phyloP scores from a whole-genome alignment of 2,113 vertebrate genomes.

The Cinclus cinclus region DNA sequence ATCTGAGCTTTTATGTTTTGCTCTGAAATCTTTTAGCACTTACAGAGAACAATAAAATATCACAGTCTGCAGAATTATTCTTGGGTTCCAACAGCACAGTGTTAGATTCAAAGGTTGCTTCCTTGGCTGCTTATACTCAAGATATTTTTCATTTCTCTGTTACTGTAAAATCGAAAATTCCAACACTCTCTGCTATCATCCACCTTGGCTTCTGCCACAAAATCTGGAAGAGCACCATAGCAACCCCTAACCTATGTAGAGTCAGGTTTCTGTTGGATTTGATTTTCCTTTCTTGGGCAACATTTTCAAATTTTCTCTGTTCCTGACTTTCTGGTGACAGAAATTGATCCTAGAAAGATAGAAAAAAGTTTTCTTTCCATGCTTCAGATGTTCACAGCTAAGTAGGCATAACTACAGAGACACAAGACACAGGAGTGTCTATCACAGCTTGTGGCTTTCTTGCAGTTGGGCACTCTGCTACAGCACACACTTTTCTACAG shows the following conservation, averaged over 20 bases:
- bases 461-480: constrained; percentile 44
- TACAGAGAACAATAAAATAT: background rate
- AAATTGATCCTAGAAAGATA: background rate
- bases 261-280: background rate
- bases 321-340: background rate
- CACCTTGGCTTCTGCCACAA: background rate
- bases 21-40: constrained; percentile 70
- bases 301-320: constrained; percentile 27
- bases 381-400: constrained; percentile 67
- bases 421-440: constrained; percentile 52
- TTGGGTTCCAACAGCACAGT: background rate
- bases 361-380: constrained; percentile 40
- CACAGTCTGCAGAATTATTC: background rate
- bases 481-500: constrained; percentile 51
- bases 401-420: constrained; percentile 45
- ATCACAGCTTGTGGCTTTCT: constrained; percentile 21
- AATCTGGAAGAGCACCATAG: background rate
- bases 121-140: background rate
- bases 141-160: background rate
- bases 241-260: background rate
- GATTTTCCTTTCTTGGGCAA: constrained; percentile 28
- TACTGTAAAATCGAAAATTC: background rate
- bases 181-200: background rate
- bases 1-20: constrained; percentile 27
- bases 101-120: background rate